Evolutionary conservation across 2,888 invertebrate species (phyloP).

Genomic region (Callyntrura guangdongensis): DNA sequence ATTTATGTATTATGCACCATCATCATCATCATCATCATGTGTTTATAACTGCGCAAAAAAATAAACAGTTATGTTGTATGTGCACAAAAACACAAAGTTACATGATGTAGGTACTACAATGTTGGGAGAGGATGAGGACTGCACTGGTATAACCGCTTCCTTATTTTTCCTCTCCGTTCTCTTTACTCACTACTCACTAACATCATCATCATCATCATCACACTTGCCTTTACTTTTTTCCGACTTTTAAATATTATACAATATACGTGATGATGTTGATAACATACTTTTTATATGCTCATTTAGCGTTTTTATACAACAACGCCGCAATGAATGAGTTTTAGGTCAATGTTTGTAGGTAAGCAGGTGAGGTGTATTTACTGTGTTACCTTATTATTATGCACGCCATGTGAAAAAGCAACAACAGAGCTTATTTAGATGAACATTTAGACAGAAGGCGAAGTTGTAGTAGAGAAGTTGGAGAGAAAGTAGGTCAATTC

Average conservation of each 20-base stretch:
- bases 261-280: background rate
- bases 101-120: background rate
- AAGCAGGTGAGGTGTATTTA: conserved; percentile 80
- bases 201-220: conserved; percentile 33
- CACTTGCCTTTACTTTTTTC: conserved; percentile 8
- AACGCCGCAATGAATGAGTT: conserved; percentile 54
- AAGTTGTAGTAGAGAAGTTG: conserved; percentile 36
- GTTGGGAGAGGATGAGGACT: conserved; percentile 33
- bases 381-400: conserved; percentile 63
- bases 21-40: background rate
- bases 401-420: conserved; percentile 65
- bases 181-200: conserved; percentile 14
- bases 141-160: conserved; percentile 72
- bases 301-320: conserved; percentile 31
- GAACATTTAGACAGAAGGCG: background rate
- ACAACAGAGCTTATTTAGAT: background rate
- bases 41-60: conserved; percentile 11
- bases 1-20: background rate
- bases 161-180: conserved; percentile 71
- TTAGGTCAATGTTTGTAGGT: conserved; percentile 80
- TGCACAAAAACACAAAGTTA: conserved; percentile 18
- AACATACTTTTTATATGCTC: conserved; percentile 42
- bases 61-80: conserved; percentile 21
- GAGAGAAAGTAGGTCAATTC: conserved; percentile 80
- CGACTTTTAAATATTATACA: background rate